Conservation (phyloP, 2,797 vertebrate species). For the Notamacropus eugenii region DNA sequence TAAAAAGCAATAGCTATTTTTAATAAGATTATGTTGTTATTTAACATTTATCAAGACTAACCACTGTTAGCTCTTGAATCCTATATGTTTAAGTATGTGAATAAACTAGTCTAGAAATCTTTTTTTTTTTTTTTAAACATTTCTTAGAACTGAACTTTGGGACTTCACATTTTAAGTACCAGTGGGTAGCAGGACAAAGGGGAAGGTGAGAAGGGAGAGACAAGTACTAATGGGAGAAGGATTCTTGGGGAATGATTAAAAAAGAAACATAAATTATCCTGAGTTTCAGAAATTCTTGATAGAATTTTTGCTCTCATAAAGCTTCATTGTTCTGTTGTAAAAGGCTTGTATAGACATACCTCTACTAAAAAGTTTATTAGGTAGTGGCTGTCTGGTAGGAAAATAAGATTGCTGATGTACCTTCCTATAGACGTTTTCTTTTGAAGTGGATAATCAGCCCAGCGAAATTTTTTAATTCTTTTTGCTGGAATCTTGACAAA, state of each 20-base stretch:
- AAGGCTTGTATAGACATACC: no score
- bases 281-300: not conserved
- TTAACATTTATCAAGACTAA: no score
- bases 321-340: no score
- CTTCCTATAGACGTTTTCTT: not conserved
- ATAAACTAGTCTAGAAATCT: no score
- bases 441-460: not conserved
- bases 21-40: not conserved
- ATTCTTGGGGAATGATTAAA: not conserved
- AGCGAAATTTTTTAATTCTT: not conserved
- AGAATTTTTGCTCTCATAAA: no score
- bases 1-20: not conserved
- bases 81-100: no score
- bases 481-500: not conserved
- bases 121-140: not conserved
- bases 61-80: no score
- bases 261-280: not conserved
- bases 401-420: not conserved
- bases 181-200: not conserved
- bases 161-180: not conserved
- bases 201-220: not conserved
- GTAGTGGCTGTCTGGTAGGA: no score
- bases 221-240: not conserved
- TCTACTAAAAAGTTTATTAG: no score
- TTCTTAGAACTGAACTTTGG: not conserved